A percentile compares a stretch with the other conserved stretches of the same genome.
Evolutionary conservation across 2,797 vertebrate species (phyloP).

Genomic region (Chanos chanos): DNA sequence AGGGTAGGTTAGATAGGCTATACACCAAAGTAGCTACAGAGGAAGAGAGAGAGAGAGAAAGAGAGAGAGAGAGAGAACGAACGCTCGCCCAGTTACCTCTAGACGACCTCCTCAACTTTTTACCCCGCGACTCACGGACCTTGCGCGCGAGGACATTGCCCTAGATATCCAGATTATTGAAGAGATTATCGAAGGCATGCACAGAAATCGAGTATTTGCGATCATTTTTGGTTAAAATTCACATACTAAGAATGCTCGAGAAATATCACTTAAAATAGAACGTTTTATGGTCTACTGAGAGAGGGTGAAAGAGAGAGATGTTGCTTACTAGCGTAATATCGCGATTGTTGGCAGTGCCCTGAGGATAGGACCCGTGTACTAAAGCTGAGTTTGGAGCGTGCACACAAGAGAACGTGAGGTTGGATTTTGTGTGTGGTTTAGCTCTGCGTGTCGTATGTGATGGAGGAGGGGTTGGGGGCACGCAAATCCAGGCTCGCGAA

Average conservation of each 20-base stretch:
- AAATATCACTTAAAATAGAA: too few species aligned
- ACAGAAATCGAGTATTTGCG: neutral
- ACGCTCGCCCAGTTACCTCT: slow-evolving; percentile 10
- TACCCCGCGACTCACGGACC: slow-evolving; percentile 2
- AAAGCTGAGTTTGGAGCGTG: too few species aligned
- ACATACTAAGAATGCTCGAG: too few species aligned
- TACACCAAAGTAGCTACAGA: neutral
- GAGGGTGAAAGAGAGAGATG: too few species aligned
- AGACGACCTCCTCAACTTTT: slow-evolving; percentile 28
- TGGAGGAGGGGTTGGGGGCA: slow-evolving; percentile 6
- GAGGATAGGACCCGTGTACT: too few species aligned
- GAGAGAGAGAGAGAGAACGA: neutral
- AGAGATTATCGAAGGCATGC: neutral
- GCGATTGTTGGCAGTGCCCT: too few species aligned
- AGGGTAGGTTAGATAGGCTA: too few species aligned
- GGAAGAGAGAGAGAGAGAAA: neutral
- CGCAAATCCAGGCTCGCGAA: neutral
- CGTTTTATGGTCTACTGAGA: too few species aligned
- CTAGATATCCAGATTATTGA: neutral
- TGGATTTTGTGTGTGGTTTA: neutral
- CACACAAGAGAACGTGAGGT: too few species aligned
- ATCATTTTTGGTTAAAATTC: too few species aligned
- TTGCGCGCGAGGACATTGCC: slow-evolving; percentile 2
- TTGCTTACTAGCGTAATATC: too few species aligned
- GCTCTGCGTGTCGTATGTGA: slow-evolving; percentile 3